These are phyloP conservation scores for Leucoraja ocellata DNA, from an alignment of 2,797 vertebrate species.

Conservation along the genomic window DNA sequence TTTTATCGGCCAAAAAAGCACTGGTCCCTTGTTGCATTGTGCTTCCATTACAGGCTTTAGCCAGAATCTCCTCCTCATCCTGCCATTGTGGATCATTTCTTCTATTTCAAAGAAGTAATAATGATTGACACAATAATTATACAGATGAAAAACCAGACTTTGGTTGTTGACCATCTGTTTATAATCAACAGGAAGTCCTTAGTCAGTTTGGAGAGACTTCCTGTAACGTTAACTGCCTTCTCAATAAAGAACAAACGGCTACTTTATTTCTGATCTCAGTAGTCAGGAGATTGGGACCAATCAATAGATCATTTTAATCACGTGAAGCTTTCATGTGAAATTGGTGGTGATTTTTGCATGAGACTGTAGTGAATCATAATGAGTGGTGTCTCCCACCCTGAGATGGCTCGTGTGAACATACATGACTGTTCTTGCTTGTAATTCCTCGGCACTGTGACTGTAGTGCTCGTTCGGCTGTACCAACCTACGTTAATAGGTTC, in stretches of 20 bases:
- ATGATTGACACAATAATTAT: not conserved
- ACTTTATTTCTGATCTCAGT: not conserved
- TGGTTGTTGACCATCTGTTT: not conserved
- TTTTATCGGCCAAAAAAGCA: not conserved
- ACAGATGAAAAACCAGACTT: not conserved
- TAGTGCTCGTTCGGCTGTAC: constrained; percentile 21
- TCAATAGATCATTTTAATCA: constrained; percentile 14
- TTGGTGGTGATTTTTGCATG: constrained; percentile 6
- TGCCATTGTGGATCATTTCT: not conserved
- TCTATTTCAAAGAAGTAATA: not conserved
- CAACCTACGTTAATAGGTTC: constrained; percentile 1
- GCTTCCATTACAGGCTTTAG: constrained; percentile 1
- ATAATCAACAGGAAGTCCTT: not conserved
- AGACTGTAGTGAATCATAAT: constrained; percentile 1
- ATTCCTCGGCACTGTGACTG: not conserved
- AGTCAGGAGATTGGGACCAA: not conserved
- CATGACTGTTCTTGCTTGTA: constrained; percentile 31
- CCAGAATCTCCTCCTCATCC: not conserved
- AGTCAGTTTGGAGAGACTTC: not conserved
- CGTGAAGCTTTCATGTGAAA: not conserved
- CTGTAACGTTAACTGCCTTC: not conserved
- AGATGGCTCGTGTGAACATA: constrained; percentile 1
- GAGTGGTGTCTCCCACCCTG: constrained; percentile 15
- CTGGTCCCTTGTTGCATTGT: not conserved
- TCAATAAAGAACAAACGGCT: no score